Conservation (phyloP, 2,888 invertebrate genomes). For the Odontomyia ornata region DNA sequence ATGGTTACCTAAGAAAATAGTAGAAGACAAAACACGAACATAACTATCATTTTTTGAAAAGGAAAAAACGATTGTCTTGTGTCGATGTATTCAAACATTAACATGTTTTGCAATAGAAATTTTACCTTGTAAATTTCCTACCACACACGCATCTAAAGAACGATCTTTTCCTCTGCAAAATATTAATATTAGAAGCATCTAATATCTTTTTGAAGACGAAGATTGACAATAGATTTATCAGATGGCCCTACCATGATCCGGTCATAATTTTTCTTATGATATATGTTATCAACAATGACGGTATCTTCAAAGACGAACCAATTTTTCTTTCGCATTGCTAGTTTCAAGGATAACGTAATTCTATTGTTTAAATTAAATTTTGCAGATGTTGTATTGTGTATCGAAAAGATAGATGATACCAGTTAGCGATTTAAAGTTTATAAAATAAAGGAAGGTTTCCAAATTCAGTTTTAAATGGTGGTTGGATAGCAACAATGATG, state of each 20-base stretch:
- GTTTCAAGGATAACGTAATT: slow-evolving; percentile 47
- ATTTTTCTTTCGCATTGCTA: background rate
- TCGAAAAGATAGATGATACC: background rate
- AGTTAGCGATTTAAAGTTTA: background rate
- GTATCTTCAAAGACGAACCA: background rate
- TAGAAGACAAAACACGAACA: background rate
- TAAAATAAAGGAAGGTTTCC: no score
- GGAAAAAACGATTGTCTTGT: slow-evolving; percentile 10
- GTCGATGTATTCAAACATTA: background rate
- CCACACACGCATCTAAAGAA: no score
- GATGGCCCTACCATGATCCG: background rate
- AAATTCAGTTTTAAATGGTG: no score
- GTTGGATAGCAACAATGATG: no score
- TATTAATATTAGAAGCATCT: no score
- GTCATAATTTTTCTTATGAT: background rate
- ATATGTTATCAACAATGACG: no score
- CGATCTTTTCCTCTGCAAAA: no score
- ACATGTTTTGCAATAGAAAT: background rate
- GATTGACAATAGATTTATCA: background rate
- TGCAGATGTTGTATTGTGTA: background rate
- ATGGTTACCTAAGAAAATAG: slow-evolving; percentile 46
- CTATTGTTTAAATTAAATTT: slow-evolving; percentile 41
- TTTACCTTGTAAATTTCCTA: background rate
- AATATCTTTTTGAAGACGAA: no score
- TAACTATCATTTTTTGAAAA: background rate